phyloP scores from a whole-genome alignment of 2,113 vertebrate genomes.

The Nesoenas mayeri region DNA sequence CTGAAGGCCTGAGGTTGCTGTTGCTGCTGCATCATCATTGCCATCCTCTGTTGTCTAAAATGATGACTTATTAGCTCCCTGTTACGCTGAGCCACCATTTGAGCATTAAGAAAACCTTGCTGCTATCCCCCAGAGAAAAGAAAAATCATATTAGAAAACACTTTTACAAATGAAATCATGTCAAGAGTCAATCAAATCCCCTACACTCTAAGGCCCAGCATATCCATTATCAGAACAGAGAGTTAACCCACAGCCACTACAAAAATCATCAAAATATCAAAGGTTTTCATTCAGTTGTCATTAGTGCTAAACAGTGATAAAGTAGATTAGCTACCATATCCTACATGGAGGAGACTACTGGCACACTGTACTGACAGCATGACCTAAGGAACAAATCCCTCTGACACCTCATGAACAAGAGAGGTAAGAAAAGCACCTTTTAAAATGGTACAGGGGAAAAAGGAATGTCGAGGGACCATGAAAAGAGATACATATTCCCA shows the following conservation, averaged over 20 bases:
- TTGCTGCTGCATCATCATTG: slow-evolving; percentile 91
- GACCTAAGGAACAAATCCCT: background rate
- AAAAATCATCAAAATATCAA: background rate
- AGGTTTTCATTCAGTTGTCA: background rate
- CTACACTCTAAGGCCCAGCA: background rate
- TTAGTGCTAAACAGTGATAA: background rate
- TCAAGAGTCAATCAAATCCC: background rate
- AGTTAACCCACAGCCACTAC: background rate
- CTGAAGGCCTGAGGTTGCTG: slow-evolving; percentile 87
- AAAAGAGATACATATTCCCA: background rate
- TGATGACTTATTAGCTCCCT: slow-evolving; percentile 90
- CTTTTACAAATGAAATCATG: background rate
- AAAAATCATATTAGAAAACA: slow-evolving; percentile 25
- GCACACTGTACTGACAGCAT: background rate
- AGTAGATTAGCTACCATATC: background rate
- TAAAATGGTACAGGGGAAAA: background rate
- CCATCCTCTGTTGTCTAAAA: slow-evolving; percentile 89
- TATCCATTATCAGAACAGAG: background rate
- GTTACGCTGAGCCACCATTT: slow-evolving; percentile 94
- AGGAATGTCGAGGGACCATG: background rate
- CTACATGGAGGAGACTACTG: background rate
- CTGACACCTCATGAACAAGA: background rate
- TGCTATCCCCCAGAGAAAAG: slow-evolving; percentile 61
- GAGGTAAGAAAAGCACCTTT: background rate
- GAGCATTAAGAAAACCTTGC: slow-evolving; percentile 91